A percentile compares a stretch with the other conserved stretches of the same genome.
These are phyloP conservation scores for Chloroceryle amazona DNA, from an alignment of 2,797 vertebrate genomes.

Conservation along the genomic window DNA sequence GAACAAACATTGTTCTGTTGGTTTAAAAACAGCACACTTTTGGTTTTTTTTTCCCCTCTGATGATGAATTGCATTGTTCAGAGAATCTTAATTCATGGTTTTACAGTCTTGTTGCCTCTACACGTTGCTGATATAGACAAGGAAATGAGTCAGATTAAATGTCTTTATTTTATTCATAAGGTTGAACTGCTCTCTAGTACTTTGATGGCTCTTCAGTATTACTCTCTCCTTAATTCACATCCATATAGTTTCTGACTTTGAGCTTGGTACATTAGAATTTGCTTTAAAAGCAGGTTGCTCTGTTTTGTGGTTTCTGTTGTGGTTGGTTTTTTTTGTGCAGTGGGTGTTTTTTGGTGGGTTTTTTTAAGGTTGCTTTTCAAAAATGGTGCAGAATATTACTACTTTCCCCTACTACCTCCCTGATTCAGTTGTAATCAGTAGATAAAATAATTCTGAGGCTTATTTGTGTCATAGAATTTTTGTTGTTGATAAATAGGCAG, in stretches of 20 bases:
- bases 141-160: background rate
- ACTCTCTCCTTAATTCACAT: background rate
- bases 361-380: background rate
- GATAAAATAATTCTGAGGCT: background rate
- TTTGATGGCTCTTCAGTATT: background rate
- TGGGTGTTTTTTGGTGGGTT: background rate
- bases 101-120: background rate
- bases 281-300: background rate
- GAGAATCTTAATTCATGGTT: background rate
- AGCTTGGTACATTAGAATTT: background rate
- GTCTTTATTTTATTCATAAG: background rate
- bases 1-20: background rate
- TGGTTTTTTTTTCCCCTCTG: background rate
- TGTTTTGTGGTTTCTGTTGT: background rate
- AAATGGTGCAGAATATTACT: background rate
- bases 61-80: background rate
- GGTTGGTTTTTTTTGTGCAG: too few species aligned
- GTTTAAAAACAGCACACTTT: background rate
- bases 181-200: background rate
- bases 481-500: background rate
- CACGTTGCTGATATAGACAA: background rate
- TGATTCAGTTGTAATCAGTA: background rate
- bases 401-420: too few species aligned
- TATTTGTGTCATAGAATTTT: background rate
- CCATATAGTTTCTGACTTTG: background rate